Evolutionary conservation across 2,888 invertebrate genomes (phyloP), one percentile per base, ranked within the genome.

Genomic region (Cataglyphis altisquamis): DNA sequence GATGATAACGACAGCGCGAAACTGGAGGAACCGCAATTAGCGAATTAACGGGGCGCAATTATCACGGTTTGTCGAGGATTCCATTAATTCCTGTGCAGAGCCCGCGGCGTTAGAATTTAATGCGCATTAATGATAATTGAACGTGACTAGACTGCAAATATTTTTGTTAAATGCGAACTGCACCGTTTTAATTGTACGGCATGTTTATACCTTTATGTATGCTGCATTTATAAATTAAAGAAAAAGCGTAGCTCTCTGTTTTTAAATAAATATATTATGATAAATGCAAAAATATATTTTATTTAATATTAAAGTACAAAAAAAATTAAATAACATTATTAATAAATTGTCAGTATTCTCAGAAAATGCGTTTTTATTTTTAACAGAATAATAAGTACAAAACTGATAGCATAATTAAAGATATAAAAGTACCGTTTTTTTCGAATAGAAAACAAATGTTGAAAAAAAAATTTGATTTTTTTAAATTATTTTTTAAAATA

Each of bases 21-120:
- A 66, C 75, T 73, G 78, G 77, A 72, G 78, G 78, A 87, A 82
- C 74, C 64, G 74, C 74, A 86, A 84, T 86, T 86, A 86, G n/a
- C 21, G 73, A 73, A 83, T 83, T 64, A 78, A 78, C 70, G 73
- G 78, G 25, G 64, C 52, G 52, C 75, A 75, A 75, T 75, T 75
- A 75, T 75, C 66, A 75, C 64, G 52, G 18, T 41, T 74, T 45
- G 45, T 57, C 74, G 41, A 66, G 64, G 32, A 55, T 73, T 64
- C 64, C 64, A 64, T 75, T 74, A 74, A 73, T 73, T 73, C 57
- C 72, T 36, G 15, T 52, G 48, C 62, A 39, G 48, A 63, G 32
- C 25, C 63, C 39, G 39, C 29, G 32, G 57, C 25, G 36, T 52
- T 70, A 41, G 32, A 62, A 72, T 72, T 81, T 72, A 72, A 73